These are phyloP conservation scores for Habropoda laboriosa DNA, from an alignment of 1,140 invertebrate genomes.

Conservation along the genomic window DNA sequence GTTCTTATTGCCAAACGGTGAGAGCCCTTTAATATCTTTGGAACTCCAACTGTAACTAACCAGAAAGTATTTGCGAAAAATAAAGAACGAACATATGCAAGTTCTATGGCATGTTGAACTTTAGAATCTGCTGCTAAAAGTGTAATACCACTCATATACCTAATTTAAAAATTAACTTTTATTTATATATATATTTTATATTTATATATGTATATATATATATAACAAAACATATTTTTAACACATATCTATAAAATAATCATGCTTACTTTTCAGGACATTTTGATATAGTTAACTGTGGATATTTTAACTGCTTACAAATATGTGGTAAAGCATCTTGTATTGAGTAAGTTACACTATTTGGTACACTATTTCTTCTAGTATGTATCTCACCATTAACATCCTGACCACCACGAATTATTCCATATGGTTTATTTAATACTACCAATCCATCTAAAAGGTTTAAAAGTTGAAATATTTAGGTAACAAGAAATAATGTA, in stretches of 20 bases:
- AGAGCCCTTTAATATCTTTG: conserved; percentile 57
- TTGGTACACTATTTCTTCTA: conserved; percentile 30
- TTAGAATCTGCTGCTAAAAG: conserved; percentile 61
- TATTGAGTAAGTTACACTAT: conserved; percentile 67
- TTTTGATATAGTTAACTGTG: conserved; percentile 64
- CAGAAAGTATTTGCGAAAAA: conserved; percentile 68
- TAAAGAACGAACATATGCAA: conserved; percentile 13
- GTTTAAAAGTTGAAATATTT: neutral
- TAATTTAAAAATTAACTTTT: conserved; percentile 28
- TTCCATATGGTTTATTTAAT: conserved; percentile 80
- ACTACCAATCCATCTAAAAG: conserved; percentile 76
- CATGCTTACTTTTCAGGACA: conserved; percentile 73
- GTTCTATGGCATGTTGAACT: conserved; percentile 33
- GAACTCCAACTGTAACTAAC: conserved; percentile 69
- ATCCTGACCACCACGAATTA: conserved; percentile 53
- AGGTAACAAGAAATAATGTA: neutral
- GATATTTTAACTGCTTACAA: conserved; percentile 65
- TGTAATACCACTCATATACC: conserved; percentile 70
- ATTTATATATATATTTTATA: neutral
- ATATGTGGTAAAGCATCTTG: conserved; percentile 68
- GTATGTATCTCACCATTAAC: neutral
- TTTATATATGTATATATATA: no score
- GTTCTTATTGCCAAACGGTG: conserved; percentile 58
- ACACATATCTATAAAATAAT: conserved; percentile 3
- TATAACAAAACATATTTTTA: conserved; percentile 8